A percentile compares a stretch with the other conserved stretches of the same genome.
These are phyloP conservation scores for Palythoa grandiflora DNA, from an alignment of 92 coral and sea anemone species.

Conservation along the genomic window DNA sequence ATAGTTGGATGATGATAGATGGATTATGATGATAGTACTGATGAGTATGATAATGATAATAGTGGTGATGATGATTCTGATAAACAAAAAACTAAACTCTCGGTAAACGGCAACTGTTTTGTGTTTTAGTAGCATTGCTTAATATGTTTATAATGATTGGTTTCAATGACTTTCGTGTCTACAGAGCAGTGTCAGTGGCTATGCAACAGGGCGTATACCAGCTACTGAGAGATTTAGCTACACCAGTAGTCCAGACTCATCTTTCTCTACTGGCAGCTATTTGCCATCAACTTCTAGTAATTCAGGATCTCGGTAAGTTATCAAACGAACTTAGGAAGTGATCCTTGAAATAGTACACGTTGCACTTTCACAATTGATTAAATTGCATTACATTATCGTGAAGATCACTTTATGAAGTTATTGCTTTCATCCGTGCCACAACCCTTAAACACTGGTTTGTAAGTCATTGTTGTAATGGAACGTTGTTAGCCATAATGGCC, in stretches of 20 bases:
- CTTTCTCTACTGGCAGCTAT: conserved; percentile 78
- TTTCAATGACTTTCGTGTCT: neutral
- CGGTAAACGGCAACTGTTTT: no score
- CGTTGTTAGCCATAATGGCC: neutral
- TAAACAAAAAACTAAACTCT: no score
- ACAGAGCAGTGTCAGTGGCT: conserved; percentile 87
- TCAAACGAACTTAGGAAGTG: no score
- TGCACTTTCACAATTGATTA: neutral
- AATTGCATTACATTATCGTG: no score
- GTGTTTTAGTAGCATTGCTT: neutral
- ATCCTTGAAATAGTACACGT: neutral
- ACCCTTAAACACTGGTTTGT: no score
- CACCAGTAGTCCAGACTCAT: conserved; percentile 88
- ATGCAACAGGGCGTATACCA: conserved; percentile 48
- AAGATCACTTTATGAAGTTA: no score
- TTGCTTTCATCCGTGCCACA: no score
- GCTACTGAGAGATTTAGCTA: conserved; percentile 56
- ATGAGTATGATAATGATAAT: neutral
- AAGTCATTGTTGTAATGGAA: no score
- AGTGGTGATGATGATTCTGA: neutral
- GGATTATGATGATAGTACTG: neutral
- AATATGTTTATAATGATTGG: neutral
- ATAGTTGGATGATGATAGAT: neutral
- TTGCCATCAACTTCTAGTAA: conserved; percentile 76
- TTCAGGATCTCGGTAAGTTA: conserved; percentile 81